Base-by-base conservation (phyloP, 2,888 invertebrate species). In the Acleris emargana region DNA sequence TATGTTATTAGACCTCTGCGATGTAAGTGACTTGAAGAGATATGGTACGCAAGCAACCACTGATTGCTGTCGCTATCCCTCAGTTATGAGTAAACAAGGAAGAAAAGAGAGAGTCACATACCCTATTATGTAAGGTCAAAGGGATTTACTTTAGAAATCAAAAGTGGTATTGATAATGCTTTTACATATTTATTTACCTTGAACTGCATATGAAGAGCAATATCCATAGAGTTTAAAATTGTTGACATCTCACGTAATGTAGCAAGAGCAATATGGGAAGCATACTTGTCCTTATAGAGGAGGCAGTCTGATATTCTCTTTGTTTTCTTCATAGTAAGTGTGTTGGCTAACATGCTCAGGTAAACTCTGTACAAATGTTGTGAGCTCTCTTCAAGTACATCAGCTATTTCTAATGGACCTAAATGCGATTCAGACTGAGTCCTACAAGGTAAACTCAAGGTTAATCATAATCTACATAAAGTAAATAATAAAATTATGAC, bases 281-380 rank as follows among this genome's bases (percentile, higher is more conserved):
- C 89, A 81, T 86, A 90, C 74, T 88, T 86, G 64, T 92, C 90
- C 78, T 85, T 81, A 67, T 85, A 78, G 11, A 91, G 72, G 53
- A 89, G 75, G 71, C 82, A 85, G 68, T 92, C 91, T 13, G 80
- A 69, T 64, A 87, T 71, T 66, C 82, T 83, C 32, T 84, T 82
- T 22, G 82, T 82, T 67, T 87, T 91, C 70, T 86, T 88, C 43
- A 93, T 67, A 18, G 87, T 84, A 67, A 86, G 70, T 51, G 84
- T 86, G 58, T 87, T 91, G 22, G 89, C 84, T 61, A 88, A 73
- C 74, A 91, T 77, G 70, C 91, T 91, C 18, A 91, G 76, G 67
- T 89, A 86, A 64, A 93, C 86, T 71, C 87, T 84, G 67, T 89
- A 83, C 18, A 92, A 71, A 63, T 91, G 91, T 69, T 88, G 84